Evolutionary conservation across 37 sponge, comb jelly and placozoan genomes (phyloP).

Genomic region (Amphimedon queenslandica): DNA sequence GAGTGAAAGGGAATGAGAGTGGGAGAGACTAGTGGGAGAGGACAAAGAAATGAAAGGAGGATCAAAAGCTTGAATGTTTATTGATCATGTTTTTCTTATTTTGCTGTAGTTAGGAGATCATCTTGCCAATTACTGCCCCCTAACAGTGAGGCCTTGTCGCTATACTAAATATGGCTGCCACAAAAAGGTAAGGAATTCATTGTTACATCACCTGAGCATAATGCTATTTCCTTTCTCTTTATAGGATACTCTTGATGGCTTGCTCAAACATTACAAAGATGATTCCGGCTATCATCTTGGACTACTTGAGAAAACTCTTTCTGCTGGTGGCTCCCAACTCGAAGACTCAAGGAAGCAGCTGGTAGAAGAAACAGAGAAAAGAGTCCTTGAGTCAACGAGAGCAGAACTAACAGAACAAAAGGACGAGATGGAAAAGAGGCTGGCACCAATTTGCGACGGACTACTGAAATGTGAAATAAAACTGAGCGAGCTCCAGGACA

Average conservation of each 20-base stretch:
- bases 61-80: no score
- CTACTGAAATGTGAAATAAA: conserved; percentile 29
- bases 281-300: conserved; percentile 11
- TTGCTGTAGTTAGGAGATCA: background rate
- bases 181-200: conserved; percentile 22
- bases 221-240: background rate
- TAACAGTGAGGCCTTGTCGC: conserved; percentile 13
- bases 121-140: conserved; percentile 1
- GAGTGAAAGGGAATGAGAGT: no score
- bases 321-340: background rate
- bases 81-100: no score
- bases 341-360: background rate
- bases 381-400: background rate
- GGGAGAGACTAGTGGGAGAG: no score
- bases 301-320: background rate
- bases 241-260: conserved; percentile 31
- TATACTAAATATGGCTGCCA: conserved; percentile 27
- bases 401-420: background rate
- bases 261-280: conserved; percentile 18
- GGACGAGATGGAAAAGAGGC: background rate
- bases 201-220: background rate
- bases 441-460: conserved; percentile 30
- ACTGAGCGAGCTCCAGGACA: conserved; percentile 48
- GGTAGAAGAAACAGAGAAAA: background rate
- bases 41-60: no score